Evolutionary conservation across 2,888 invertebrate genomes (phyloP), one percentile per base, ranked within the genome.

Genomic region (Acanthococcus lagerstroemiae): DNA sequence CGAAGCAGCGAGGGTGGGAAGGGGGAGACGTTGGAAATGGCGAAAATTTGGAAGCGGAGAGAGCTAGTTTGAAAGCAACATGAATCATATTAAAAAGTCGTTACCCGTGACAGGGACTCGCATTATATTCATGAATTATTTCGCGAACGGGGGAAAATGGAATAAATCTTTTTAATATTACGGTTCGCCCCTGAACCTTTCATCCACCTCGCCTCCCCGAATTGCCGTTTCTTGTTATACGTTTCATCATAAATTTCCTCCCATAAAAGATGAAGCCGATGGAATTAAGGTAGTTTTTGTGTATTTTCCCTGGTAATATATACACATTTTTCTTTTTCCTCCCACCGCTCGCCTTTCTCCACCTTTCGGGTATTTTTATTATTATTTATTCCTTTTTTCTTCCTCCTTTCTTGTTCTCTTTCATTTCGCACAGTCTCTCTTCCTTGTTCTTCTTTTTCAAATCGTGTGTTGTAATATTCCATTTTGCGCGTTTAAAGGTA

Each of bases 121-220:
- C 61, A 61, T 61, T 61, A 61, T 61, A 61, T 61, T 61, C 61
- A 22, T 61, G 61, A 61, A 61, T 61, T 61, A 61, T 61, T 61
- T 61, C 61, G 54, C 61, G 61, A 61, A 61, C 61, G 50, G 61
- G 61, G 61, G 61, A 61, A 61, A 61, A 61, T 61, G 61, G 61
- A 61, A 61, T 61, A 61, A 61, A 61, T 61, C 61, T 61, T 61
- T 61, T 61, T 61, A 61, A 61, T 61, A 61, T 61, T 61, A 61
- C 61, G 61, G 30, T 61, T 52, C 50, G 61, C 61, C 61, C 61
- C 61, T 61, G 30, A 61, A 61, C 61, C 50, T 52, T 61, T 52
- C 61, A 52, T 50, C 27, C 37, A 37, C 61, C 37, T 52, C 52
- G 24, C 37, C 61, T 7, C 30, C n/a, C 52, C 52, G 52, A 37